Percentiles rank a stretch among this genome's conserved stretches.
Evolutionary conservation across 2,797 vertebrate genomes (phyloP).

Genomic region (Clarias pachynema): DNA sequence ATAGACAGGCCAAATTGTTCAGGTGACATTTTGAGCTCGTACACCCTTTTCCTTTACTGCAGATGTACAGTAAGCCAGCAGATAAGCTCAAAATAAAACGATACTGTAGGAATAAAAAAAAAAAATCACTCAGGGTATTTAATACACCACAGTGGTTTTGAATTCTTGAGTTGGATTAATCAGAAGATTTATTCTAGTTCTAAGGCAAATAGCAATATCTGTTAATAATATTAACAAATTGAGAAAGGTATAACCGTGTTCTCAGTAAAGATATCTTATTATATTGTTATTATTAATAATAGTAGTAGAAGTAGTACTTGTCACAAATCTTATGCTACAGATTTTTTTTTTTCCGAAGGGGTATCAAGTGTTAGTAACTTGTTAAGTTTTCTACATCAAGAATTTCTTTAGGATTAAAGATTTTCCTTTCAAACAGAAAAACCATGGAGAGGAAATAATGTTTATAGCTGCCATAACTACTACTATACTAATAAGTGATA

Average conservation of each 20-base stretch:
- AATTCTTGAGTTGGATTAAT: background rate
- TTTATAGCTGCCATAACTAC: background rate
- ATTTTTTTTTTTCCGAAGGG: background rate
- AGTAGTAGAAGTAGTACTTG: too few relatives aligned
- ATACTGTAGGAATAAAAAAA: background rate
- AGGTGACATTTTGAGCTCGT: conserved; percentile 38
- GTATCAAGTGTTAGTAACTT: background rate
- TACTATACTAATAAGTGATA: background rate
- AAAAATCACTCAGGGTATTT: background rate
- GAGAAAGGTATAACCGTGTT: background rate
- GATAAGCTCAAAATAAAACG: conserved; percentile 22
- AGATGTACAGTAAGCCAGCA: conserved; percentile 22
- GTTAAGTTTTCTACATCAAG: background rate
- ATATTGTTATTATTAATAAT: too few relatives aligned
- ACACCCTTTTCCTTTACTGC: conserved; percentile 42
- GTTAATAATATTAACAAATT: background rate
- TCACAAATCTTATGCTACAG: too few relatives aligned
- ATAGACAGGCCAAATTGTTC: conserved; percentile 37
- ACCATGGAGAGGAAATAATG: background rate
- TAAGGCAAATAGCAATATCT: background rate
- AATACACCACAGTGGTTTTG: background rate
- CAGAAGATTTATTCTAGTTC: background rate
- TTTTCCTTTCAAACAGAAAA: background rate
- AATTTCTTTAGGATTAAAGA: background rate
- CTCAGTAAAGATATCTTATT: background rate